Conservation (phyloP, 2,888 invertebrate genomes). For the Volucella bombylans region DNA sequence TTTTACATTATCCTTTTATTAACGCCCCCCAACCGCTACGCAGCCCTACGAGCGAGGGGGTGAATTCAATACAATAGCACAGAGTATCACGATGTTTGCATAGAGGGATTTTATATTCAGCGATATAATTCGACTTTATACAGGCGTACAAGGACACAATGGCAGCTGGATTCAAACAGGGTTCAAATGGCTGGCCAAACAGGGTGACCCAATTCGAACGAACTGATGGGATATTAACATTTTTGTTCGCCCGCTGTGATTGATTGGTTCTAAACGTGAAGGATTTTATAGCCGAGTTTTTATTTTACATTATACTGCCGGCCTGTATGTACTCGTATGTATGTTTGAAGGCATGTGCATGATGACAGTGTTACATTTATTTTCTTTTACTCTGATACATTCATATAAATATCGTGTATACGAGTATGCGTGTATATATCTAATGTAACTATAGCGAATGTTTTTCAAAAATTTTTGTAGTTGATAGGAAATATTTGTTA, state of each 20-base stretch:
- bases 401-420: no score
- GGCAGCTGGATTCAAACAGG: neutral
- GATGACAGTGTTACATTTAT: no score
- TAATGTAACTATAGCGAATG: no score
- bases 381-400: no score
- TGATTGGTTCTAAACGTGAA: constrained; percentile 65
- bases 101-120: constrained; percentile 70
- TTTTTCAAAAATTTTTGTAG: no score
- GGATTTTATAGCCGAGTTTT: constrained; percentile 37
- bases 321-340: neutral
- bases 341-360: neutral
- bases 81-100: constrained; percentile 66
- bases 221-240: constrained; percentile 59
- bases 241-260: constrained; percentile 58
- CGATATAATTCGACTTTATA: constrained; percentile 76
- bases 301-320: constrained; percentile 5
- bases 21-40: constrained; percentile 1
- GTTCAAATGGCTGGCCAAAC: neutral
- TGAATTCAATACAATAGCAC: constrained; percentile 64
- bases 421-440: no score
- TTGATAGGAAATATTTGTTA: no score
- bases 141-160: neutral
- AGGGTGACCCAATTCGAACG: constrained; percentile 51
- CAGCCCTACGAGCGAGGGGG: neutral
- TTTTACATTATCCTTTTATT: constrained; percentile 70